These are phyloP conservation scores for Avahi laniger DNA, from an alignment of 2,797 vertebrate species.

Conservation along the genomic window DNA sequence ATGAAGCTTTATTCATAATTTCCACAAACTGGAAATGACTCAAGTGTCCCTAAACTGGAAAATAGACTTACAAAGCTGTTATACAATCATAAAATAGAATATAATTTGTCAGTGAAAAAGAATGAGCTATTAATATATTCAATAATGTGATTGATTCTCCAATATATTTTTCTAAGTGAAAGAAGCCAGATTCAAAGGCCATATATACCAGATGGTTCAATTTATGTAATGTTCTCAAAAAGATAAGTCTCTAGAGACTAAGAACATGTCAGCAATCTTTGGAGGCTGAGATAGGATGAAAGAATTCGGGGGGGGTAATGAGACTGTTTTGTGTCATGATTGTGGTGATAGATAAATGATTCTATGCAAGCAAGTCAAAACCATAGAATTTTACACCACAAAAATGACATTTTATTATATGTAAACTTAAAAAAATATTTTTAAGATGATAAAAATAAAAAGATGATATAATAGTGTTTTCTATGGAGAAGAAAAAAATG, in stretches of 20 bases:
- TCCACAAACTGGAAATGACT: no score
- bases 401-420: not conserved
- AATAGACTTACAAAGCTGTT: no score
- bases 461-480: not conserved
- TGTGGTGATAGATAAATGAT: no score
- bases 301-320: not conserved
- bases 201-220: not conserved
- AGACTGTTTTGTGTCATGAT: not conserved
- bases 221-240: not conserved
- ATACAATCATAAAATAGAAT: no score
- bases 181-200: not conserved
- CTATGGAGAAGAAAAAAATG: not conserved
- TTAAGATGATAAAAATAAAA: not conserved
- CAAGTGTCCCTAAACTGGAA: no score
- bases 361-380: not conserved
- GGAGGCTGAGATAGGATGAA: not conserved
- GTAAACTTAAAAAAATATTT: not conserved
- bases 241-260: not conserved
- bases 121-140: no score
- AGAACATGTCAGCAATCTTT: not conserved
- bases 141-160: no score
- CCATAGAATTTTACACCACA: not conserved
- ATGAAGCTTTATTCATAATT: no score
- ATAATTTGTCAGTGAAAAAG: no score
- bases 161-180: no score